A percentile compares a stretch with the other conserved stretches of the same genome.
Conservation (phyloP, 2,113 vertebrate genomes). For the Colius striatus region DNA sequence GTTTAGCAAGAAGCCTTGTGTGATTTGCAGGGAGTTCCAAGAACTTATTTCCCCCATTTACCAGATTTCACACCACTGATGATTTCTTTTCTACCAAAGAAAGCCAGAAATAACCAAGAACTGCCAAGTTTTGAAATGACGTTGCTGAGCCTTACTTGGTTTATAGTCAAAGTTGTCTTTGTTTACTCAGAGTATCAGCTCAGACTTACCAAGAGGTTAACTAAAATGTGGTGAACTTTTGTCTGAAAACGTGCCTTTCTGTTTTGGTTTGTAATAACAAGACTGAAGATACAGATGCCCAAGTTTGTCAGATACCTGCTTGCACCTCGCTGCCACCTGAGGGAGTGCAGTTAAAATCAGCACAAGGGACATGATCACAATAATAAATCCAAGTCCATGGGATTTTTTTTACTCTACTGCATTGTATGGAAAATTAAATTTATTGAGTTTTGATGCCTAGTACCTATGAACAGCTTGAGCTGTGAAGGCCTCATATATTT, state of each 20-base stretch:
- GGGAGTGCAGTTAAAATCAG: background rate
- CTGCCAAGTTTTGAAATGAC: background rate
- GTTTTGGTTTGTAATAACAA: background rate
- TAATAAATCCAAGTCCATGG: background rate
- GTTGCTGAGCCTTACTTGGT: background rate
- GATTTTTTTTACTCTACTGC: background rate
- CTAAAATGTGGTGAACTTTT: background rate
- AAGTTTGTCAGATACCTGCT: background rate
- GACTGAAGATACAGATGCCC: background rate
- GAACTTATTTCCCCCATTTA: background rate
- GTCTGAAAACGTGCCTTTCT: background rate
- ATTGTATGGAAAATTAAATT: background rate
- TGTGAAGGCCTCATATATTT: background rate
- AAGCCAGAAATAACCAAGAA: background rate
- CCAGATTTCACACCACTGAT: background rate
- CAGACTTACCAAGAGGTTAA: background rate
- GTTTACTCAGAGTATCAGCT: background rate
- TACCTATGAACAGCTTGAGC: background rate
- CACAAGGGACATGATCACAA: background rate
- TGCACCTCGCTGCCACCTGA: background rate
- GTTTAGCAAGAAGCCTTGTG: background rate
- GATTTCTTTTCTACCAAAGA: background rate
- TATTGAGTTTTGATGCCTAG: background rate
- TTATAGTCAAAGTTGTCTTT: background rate
- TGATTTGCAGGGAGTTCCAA: background rate